Evolutionary conservation across 2,113 vertebrate species (phyloP).

Genomic region (Dasypus novemcinctus): DNA sequence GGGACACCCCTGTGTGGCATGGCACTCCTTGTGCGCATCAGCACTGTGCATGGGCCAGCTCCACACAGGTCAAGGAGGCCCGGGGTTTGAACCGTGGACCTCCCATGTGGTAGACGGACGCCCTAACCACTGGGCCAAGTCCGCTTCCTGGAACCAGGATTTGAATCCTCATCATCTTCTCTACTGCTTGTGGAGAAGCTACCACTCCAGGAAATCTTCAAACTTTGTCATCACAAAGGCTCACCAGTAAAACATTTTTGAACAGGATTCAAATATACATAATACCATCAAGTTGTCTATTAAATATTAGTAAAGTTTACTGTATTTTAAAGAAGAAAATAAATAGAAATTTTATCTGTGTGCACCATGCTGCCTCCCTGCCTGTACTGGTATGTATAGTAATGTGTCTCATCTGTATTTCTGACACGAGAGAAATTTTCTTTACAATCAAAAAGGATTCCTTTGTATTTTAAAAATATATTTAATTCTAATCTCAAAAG

Average conservation of each 20-base stretch:
- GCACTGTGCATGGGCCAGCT: no score
- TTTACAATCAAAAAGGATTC: not conserved
- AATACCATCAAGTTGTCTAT: not conserved
- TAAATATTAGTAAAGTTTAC: not conserved
- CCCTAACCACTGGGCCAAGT: no score
- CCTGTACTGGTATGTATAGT: not conserved
- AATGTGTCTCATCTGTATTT: not conserved
- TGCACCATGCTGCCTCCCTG: not conserved
- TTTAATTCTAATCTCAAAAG: not conserved
- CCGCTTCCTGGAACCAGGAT: not conserved
- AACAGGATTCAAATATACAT: not conserved
- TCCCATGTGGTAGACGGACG: no score
- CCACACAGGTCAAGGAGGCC: no score
- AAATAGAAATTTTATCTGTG: not conserved
- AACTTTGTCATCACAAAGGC: not conserved
- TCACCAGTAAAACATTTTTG: not conserved
- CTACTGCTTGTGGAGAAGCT: not conserved
- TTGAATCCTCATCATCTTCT: not conserved
- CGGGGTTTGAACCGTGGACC: no score
- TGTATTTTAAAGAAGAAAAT: constrained; percentile 6
- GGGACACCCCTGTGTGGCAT: no score
- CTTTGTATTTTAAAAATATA: not conserved
- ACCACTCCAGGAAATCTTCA: not conserved
- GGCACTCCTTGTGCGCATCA: no score
- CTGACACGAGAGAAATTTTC: not conserved